Base-by-base conservation (phyloP, 2,797 vertebrate genomes). In the Xerus rutilus region DNA sequence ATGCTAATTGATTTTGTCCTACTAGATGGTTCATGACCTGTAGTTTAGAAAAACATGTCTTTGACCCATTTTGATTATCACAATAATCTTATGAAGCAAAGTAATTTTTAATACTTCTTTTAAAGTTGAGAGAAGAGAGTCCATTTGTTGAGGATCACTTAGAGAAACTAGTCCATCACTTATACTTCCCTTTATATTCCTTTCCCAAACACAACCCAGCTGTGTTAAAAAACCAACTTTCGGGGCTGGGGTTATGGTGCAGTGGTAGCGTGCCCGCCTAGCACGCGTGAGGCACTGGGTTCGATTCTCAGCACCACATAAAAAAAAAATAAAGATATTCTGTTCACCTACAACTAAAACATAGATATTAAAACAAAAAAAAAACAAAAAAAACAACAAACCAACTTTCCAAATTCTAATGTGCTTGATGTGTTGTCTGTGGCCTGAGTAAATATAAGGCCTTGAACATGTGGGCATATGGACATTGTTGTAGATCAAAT, bases 21-120 rank as follows among this genome's bases (percentile, higher is more conserved):
- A 28, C 7, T 79, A 81, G 83, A 67, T 76, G 10, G 39, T 39
- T 95, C 83, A 30, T 32, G 28, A 21, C 30, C 14, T 65, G 39
- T n/a, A 65, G 49, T 88, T n/a, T 52, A 86, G 64, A 47, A 88
- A 93, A 96, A 74, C 3, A 30, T 6, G 85, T 69, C 32, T 90
- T 70, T 32, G 88, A 49, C 10, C 87, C 32, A 70, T 92, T 93
- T 91, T 8, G 49, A 43, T 78, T 78, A 79, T 79, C 49, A 69
- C 21, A 78, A n/a, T 74, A 43, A 57, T 82, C 32, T 88, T 86
- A 72, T n/a, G 23, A 83, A 49, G 39, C 15, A 49, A 5, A 59
- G 30, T 59, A 43, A 77, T 85, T 92, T 62, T 87, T 35, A 81
- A 81, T 73, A 57, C 7, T 30, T 43, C 86, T 62, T 82, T 95